Base-by-base conservation (phyloP, 2,797 vertebrate genomes). In the Meda fulgida region DNA sequence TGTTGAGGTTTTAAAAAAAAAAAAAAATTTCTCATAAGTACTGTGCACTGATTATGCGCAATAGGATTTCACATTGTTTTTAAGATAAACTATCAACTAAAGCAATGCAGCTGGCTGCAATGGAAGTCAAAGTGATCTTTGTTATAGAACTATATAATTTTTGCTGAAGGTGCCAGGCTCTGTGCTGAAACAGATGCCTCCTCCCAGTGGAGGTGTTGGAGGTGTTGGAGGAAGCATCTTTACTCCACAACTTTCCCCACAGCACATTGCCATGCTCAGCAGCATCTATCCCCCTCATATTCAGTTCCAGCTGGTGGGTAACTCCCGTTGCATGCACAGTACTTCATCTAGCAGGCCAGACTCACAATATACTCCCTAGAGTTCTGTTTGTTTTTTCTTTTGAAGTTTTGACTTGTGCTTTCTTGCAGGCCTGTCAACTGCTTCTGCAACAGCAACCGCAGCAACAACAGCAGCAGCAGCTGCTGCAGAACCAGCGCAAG, bases 201-300 rank as follows among this genome's bases (percentile, higher is more conserved):
- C 95, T 90, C 97, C 97, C 92, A 98, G 96, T 91, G 96, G 97
- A 89, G 95, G 93, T 79, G 93, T 94, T n/a, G 94, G 94, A 65
- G 93, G 92, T 79, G 93, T 94, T n/a, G 94, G 94, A 65, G 93
- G 92, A 81, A 94, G 94, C 67, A 93, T 96, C 78, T 96, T 96
- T 88, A 94, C 95, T 85, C 97, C 97, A 81, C 98, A 99, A 94
- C 96, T 99, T 92, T 98, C 98, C 91, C 97, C 98, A 70, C 98
- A 99, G 90, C 98, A 99, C 91, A 96, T 99, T 86, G 97, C 98
- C 92, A 98, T 99, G 97, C 97, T 99, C 94, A 99, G 97, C 97
- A 97, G 97, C 94, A 98, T 99, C 92, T 96, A 96, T 84, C 98
- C 98, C n/a, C 98, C 97, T 85, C 97, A 98, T 88, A 96, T 98